Evolutionary conservation across 1,140 invertebrate genomes (phyloP).

Genomic region (Mercenaria mercenaria): DNA sequence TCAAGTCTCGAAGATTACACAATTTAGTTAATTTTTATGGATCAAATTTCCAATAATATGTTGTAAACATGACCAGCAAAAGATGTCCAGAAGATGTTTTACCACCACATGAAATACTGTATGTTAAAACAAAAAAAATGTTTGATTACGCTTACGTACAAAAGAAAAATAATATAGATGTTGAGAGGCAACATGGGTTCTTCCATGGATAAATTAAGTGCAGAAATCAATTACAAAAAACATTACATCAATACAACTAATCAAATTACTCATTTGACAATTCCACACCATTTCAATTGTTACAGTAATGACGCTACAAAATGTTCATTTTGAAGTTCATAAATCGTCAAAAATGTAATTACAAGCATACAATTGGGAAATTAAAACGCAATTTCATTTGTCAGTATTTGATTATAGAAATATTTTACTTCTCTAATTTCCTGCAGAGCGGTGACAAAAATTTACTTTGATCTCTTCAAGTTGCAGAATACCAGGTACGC

Average conservation of each 20-base stretch:
- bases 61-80: too few relatives aligned
- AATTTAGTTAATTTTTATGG: too few relatives aligned
- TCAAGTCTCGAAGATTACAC: too few relatives aligned
- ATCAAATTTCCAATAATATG: too few relatives aligned
- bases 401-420: not conserved
- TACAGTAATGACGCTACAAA: not conserved
- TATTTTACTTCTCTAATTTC: constrained; percentile 5
- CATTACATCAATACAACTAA: not conserved
- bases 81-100: too few relatives aligned
- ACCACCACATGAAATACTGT: too few relatives aligned
- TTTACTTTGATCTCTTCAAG: not conserved
- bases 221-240: constrained; percentile 3
- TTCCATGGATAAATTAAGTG: not conserved
- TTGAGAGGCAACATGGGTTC: too few relatives aligned
- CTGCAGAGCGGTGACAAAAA: not conserved
- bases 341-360: constrained; percentile 16
- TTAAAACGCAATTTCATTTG: not conserved
- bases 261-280: not conserved
- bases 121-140: too few relatives aligned
- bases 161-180: too few relatives aligned
- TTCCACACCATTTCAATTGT: not conserved
- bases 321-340: not conserved
- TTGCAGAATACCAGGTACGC: not conserved
- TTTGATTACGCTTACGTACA: too few relatives aligned
- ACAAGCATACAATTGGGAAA: not conserved